A percentile compares a stretch with the other conserved stretches of the same genome.
phyloP scores from a whole-genome alignment of 1,140 invertebrate genomes.

The Glossosoma conforme region DNA sequence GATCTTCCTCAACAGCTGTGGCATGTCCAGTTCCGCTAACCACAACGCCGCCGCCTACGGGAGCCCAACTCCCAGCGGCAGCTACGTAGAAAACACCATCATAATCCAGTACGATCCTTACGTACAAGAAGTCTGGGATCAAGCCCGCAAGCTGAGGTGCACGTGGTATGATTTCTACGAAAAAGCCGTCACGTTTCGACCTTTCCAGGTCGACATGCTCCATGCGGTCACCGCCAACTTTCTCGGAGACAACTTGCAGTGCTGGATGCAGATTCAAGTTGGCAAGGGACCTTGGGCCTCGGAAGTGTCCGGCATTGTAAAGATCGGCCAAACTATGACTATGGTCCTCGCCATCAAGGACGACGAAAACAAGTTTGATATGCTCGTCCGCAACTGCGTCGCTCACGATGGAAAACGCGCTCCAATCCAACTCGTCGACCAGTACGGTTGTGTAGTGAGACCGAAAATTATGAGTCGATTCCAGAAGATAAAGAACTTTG shows the following conservation, averaged over 20 bases:
- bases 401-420: slow-evolving; percentile 90
- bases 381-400: slow-evolving; percentile 90
- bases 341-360: slow-evolving; percentile 94
- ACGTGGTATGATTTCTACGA: slow-evolving; percentile 96
- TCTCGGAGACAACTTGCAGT: slow-evolving; percentile 89
- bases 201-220: slow-evolving; percentile 91
- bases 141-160: slow-evolving; percentile 76
- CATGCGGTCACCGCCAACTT: slow-evolving; percentile 92
- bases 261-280: slow-evolving; percentile 95
- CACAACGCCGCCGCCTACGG: slow-evolving; percentile 74
- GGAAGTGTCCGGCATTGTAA: slow-evolving; percentile 90
- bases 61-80: slow-evolving; percentile 81
- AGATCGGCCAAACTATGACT: slow-evolving; percentile 94
- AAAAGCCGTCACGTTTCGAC: slow-evolving; percentile 88
- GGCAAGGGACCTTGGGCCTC: slow-evolving; percentile 93
- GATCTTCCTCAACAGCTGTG: slow-evolving; percentile 86
- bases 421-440: slow-evolving; percentile 88
- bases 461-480: slow-evolving; percentile 94
- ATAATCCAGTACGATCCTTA: slow-evolving; percentile 94
- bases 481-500: slow-evolving; percentile 95
- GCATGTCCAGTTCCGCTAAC: slow-evolving; percentile 83
- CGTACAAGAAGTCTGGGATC: slow-evolving; percentile 88
- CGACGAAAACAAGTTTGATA: slow-evolving; percentile 93
- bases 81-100: slow-evolving; percentile 92
- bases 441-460: slow-evolving; percentile 84